These are phyloP conservation scores for Cydia pomonella DNA, from an alignment of 1,140 invertebrate species.

Conservation along the genomic window DNA sequence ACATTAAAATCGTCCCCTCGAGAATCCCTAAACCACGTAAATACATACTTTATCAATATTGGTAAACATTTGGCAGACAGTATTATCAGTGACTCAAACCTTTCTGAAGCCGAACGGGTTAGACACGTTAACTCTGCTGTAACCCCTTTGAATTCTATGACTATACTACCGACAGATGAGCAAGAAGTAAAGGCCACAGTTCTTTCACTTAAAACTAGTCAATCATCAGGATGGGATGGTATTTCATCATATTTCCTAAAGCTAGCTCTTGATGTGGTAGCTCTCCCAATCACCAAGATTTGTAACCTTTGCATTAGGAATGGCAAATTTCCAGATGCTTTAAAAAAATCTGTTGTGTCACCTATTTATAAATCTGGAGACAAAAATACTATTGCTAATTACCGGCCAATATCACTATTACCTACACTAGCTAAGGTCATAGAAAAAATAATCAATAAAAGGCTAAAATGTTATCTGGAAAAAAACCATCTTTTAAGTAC, in stretches of 20 bases:
- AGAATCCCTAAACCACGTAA: neutral
- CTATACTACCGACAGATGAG: neutral
- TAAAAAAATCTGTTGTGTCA: conserved; percentile 29
- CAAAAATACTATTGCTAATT: conserved; percentile 26
- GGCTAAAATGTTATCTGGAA: conserved; percentile 28
- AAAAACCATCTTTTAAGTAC: conserved; percentile 7
- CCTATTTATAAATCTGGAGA: conserved; percentile 32
- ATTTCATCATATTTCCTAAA: conserved; percentile 17
- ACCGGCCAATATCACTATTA: conserved; percentile 35
- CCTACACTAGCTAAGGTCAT: conserved; percentile 31
- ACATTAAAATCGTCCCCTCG: neutral
- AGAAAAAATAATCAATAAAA: conserved; percentile 33
- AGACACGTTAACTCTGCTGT: neutral
- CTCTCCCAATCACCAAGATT: conserved; percentile 19
- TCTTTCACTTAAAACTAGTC: neutral
- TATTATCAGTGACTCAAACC: neutral
- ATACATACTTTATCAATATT: neutral
- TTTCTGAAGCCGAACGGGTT: neutral
- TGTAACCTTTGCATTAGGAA: neutral
- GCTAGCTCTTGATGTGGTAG: neutral
- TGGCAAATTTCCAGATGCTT: conserved; percentile 25
- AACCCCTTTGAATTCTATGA: neutral
- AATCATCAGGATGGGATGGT: conserved; percentile 19
- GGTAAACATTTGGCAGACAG: neutral
- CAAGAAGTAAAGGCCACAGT: conserved; percentile 17